Evolutionary conservation across 2,797 vertebrate genomes (phyloP).

Genomic region (Yasuhikotakia modesta): DNA sequence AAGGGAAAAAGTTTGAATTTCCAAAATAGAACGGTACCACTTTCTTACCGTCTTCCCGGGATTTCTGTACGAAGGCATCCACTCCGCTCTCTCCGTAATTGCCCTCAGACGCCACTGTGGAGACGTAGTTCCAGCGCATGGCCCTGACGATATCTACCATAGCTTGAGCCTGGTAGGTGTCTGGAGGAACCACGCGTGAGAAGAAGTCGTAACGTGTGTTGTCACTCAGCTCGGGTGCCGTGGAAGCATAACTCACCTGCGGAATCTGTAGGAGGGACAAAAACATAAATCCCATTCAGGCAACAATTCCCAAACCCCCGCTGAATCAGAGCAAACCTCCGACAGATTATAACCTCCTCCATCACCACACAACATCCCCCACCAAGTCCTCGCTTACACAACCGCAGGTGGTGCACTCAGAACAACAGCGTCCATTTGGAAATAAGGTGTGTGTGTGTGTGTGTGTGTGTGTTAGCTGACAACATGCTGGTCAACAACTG

Average conservation of each 20-base stretch:
- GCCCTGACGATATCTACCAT: conserved; percentile 90
- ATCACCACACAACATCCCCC: conserved; percentile 40
- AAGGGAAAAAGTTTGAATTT: background rate
- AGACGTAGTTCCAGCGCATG: conserved; percentile 89
- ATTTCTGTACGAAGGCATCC: conserved; percentile 95
- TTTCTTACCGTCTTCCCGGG: conserved; percentile 91
- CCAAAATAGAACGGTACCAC: background rate
- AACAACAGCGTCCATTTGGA: conserved; percentile 34
- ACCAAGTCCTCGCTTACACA: conserved; percentile 39
- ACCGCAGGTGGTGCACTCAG: conserved; percentile 34
- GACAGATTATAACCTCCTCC: conserved; percentile 52
- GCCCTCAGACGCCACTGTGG: conserved; percentile 87
- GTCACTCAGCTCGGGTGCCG: conserved; percentile 86
- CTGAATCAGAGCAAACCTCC: conserved; percentile 37
- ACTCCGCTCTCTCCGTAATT: conserved; percentile 90
- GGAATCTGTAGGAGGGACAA: conserved; percentile 76
- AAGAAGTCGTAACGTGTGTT: conserved; percentile 92
- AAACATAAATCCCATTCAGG: conserved; percentile 47
- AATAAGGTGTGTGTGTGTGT: conserved; percentile 44
- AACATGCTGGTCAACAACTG: conserved; percentile 42
- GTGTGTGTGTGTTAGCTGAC: conserved; percentile 31
- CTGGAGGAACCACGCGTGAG: conserved; percentile 86
- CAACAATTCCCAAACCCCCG: conserved; percentile 27
- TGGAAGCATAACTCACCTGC: conserved; percentile 90
- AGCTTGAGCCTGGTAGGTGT: conserved; percentile 89